phyloP scores from a whole-genome alignment of 2,113 vertebrate species.

The Coptodon bakossiorum region DNA sequence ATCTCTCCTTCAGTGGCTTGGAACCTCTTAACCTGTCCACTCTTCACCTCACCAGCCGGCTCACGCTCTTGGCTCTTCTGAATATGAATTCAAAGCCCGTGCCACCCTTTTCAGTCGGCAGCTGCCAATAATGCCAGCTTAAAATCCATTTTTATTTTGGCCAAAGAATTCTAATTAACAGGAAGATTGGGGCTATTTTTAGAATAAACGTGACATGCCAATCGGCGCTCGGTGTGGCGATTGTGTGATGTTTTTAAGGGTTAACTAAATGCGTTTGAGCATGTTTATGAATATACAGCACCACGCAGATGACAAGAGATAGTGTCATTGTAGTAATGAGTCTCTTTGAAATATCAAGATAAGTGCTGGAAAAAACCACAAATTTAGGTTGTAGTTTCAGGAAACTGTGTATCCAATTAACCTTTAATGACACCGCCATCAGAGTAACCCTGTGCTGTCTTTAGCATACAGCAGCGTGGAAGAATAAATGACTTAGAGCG shows the following conservation, averaged over 20 bases:
- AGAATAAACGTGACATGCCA: not conserved
- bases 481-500: not conserved
- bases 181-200: not conserved
- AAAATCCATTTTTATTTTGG: not conserved
- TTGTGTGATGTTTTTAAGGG: not conserved
- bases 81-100: constrained; percentile 4
- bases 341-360: constrained; percentile 11
- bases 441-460: not conserved
- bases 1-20: constrained; percentile 46
- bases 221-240: not conserved
- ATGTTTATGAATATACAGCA: constrained; percentile 18
- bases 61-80: not conserved
- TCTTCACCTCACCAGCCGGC: constrained; percentile 32
- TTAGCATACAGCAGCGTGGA: not conserved
- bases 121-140: not conserved
- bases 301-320: constrained; percentile 17
- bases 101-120: not conserved
- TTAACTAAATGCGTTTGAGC: constrained; percentile 18
- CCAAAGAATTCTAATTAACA: not conserved
- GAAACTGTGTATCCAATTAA: constrained; percentile 37
- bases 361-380: not conserved
- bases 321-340: constrained; percentile 37
- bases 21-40: constrained; percentile 58
- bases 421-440: constrained; percentile 1
- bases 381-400: not conserved